phyloP scores from a whole-genome alignment of 1,140 invertebrate species.

The Eupeodes corollae region DNA sequence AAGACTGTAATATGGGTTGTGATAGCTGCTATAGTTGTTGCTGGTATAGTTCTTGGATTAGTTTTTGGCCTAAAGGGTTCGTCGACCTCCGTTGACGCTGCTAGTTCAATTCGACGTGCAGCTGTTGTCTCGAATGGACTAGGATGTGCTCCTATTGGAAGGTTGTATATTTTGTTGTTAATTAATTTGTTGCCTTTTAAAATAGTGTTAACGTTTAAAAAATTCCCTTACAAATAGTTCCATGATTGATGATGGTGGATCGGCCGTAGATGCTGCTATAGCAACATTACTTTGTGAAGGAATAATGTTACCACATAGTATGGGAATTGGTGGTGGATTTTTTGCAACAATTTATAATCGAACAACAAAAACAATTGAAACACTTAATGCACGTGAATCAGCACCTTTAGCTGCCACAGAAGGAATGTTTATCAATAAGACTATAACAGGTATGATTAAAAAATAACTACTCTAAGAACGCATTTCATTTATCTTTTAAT shows the following conservation, averaged over 20 bases:
- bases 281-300: conserved; percentile 80
- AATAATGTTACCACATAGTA: conserved; percentile 70
- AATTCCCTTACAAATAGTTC: conserved; percentile 6
- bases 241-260: conserved; percentile 63
- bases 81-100: not conserved
- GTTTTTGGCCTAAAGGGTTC: conserved; percentile 15
- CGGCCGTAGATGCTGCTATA: conserved; percentile 80
- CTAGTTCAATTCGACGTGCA: conserved; percentile 34
- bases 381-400: conserved; percentile 69
- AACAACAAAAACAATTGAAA: conserved; percentile 44
- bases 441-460: conserved; percentile 36
- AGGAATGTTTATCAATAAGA: conserved; percentile 54
- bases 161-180: conserved; percentile 42
- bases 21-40: conserved; percentile 14
- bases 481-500: no score
- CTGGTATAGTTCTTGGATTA: conserved; percentile 18
- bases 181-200: conserved; percentile 3
- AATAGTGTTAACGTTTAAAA: not conserved
- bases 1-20: conserved; percentile 19
- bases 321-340: conserved; percentile 81
- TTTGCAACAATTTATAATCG: conserved; percentile 68
- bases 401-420: conserved; percentile 55
- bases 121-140: conserved; percentile 66
- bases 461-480: no score
- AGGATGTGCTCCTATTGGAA: conserved; percentile 65